Conservation (phyloP, 2,888 invertebrate genomes). For the Ferdinandea cuprea region DNA sequence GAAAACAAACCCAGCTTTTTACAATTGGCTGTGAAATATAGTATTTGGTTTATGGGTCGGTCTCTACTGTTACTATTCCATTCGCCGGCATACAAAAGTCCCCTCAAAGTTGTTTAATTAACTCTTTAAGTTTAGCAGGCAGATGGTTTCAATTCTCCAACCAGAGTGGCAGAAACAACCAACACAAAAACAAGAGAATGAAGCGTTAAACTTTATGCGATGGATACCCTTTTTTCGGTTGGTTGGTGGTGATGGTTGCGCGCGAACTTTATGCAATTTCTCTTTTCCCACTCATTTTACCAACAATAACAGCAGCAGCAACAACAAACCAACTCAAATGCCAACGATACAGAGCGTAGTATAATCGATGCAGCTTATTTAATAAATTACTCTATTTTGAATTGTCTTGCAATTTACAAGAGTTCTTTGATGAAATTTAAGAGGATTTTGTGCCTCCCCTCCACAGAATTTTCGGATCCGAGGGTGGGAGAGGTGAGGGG, state of each 20-base stretch:
- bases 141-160: slow-evolving; percentile 65
- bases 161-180: slow-evolving; percentile 17
- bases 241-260: slow-evolving; percentile 31
- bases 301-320: slow-evolving; percentile 65
- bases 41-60: slow-evolving; percentile 50
- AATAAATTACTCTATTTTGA: slow-evolving; percentile 63
- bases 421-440: slow-evolving; percentile 45
- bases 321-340: no score
- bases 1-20: slow-evolving; percentile 42
- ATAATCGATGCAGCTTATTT: slow-evolving; percentile 71
- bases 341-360: slow-evolving; percentile 43
- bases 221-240: slow-evolving; percentile 36
- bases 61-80: slow-evolving; percentile 35
- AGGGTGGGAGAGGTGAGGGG: no score
- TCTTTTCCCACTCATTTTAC: not conserved
- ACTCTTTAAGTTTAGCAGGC: slow-evolving; percentile 69
- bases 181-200: slow-evolving; percentile 28
- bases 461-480: no score
- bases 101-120: slow-evolving; percentile 71
- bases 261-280: slow-evolving; percentile 52
- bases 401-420: slow-evolving; percentile 54
- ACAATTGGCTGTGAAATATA: slow-evolving; percentile 29
- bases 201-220: slow-evolving; percentile 29
- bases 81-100: slow-evolving; percentile 52
- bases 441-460: slow-evolving; percentile 16